A percentile compares a stretch with the other conserved stretches of the same genome.
Conservation (phyloP, 2,888 invertebrate genomes). For the Mesorhabditis sp. region DNA sequence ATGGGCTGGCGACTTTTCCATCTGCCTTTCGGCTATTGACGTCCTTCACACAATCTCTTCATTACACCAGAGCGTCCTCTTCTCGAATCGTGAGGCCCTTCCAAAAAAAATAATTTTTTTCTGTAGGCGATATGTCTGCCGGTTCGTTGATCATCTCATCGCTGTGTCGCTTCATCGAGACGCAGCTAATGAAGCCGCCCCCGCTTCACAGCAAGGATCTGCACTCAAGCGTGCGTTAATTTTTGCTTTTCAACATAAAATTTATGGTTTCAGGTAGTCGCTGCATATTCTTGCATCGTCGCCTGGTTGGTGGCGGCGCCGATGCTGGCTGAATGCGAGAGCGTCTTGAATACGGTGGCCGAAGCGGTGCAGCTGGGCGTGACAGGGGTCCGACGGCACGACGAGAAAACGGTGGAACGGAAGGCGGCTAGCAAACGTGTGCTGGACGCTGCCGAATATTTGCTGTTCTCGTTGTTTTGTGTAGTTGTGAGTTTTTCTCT, state of each 20-base stretch:
- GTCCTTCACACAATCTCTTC: conserved; percentile 48
- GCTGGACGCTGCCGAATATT: conserved; percentile 89
- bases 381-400: conserved; percentile 80
- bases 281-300: conserved; percentile 64
- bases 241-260: neutral
- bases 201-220: conserved; percentile 86
- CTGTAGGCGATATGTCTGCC: conserved; percentile 53
- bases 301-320: conserved; percentile 90
- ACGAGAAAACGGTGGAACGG: conserved; percentile 36
- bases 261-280: conserved; percentile 65
- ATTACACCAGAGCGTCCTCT: conserved; percentile 44
- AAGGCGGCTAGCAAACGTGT: conserved; percentile 87
- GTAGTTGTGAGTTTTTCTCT: conserved; percentile 25
- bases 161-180: conserved; percentile 94
- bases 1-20: conserved; percentile 30
- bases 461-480: conserved; percentile 68
- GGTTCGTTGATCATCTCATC: conserved; percentile 72
- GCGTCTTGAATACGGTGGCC: conserved; percentile 84
- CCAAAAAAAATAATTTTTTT: conserved; percentile 7
- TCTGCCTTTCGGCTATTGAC: conserved; percentile 51
- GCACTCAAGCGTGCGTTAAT: conserved; percentile 74
- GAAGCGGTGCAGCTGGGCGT: conserved; percentile 96
- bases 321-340: conserved; percentile 81
- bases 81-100: conserved; percentile 38
- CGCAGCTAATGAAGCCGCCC: conserved; percentile 88